Percentiles rank a stretch among this genome's conserved stretches.
Evolutionary conservation across 2,113 vertebrate species (phyloP).

Genomic region (Apaloderma vittatum): DNA sequence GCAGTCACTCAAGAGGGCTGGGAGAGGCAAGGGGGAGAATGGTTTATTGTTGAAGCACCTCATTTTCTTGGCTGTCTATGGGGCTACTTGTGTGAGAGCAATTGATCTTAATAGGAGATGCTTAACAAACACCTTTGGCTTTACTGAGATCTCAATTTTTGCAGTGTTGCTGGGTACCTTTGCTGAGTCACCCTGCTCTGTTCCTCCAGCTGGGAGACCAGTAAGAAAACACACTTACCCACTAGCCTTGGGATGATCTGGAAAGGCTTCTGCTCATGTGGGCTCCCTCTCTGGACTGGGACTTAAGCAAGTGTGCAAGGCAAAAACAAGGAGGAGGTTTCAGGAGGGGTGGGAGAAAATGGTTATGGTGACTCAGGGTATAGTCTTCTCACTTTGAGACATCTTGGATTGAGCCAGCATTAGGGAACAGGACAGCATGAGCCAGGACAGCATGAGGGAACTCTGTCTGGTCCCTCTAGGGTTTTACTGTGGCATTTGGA

Average conservation of each 20-base stretch:
- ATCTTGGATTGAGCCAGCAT: background rate
- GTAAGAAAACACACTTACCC: background rate
- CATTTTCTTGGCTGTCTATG: background rate
- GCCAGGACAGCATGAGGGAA: background rate
- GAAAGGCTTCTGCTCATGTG: background rate
- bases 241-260: background rate
- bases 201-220: background rate
- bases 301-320: background rate
- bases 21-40: background rate
- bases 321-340: background rate
- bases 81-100: background rate
- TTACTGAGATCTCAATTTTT: conserved; percentile 9
- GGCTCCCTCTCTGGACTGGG: background rate
- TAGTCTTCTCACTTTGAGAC: background rate
- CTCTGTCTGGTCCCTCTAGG: background rate
- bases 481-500: background rate
- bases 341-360: background rate
- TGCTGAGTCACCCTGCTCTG: background rate
- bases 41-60: background rate
- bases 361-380: background rate
- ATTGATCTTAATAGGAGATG: background rate
- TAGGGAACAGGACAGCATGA: background rate
- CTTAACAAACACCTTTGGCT: background rate
- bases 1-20: background rate
- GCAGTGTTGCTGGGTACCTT: background rate